Evolutionary conservation across 2,113 vertebrate genomes (phyloP).

Genomic region (Actenoides lindsayi): DNA sequence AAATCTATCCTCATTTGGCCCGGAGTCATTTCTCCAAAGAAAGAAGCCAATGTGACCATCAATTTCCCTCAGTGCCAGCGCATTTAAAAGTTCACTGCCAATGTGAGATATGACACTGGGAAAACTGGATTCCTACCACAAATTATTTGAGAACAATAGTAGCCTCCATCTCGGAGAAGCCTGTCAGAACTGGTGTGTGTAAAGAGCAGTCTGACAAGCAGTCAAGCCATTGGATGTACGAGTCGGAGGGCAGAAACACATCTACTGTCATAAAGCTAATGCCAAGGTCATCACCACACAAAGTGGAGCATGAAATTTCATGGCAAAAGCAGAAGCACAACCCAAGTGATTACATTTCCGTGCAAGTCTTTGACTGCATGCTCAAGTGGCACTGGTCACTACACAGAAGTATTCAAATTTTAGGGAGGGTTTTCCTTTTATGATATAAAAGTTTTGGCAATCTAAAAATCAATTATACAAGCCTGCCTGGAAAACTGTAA

Average conservation of each 20-base stretch:
- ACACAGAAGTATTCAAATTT: slow-evolving; percentile 78
- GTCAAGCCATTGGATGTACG: not conserved
- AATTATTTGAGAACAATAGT: not conserved
- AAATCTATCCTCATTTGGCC: slow-evolving; percentile 20
- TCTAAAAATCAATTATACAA: slow-evolving; percentile 76
- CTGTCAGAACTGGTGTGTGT: not conserved
- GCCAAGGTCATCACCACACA: not conserved
- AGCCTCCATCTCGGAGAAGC: not conserved
- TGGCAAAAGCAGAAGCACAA: slow-evolving; percentile 16
- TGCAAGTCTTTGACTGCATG: slow-evolving; percentile 75
- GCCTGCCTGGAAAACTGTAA: slow-evolving; percentile 71
- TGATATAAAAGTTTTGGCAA: slow-evolving; percentile 80
- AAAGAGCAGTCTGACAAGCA: not conserved
- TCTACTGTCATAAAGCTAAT: not conserved
- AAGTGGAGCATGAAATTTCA: not conserved
- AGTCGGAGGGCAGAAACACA: not conserved
- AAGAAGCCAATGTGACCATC: not conserved
- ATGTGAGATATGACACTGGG: not conserved
- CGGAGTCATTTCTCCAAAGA: slow-evolving; percentile 29
- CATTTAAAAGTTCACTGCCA: not conserved
- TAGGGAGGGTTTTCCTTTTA: slow-evolving; percentile 48
- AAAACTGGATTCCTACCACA: not conserved
- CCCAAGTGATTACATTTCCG: slow-evolving; percentile 29
- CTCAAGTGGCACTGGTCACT: slow-evolving; percentile 76
- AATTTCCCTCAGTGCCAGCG: not conserved